Base-by-base conservation (phyloP, 2,113 vertebrate species). In the Azemiops feae region DNA sequence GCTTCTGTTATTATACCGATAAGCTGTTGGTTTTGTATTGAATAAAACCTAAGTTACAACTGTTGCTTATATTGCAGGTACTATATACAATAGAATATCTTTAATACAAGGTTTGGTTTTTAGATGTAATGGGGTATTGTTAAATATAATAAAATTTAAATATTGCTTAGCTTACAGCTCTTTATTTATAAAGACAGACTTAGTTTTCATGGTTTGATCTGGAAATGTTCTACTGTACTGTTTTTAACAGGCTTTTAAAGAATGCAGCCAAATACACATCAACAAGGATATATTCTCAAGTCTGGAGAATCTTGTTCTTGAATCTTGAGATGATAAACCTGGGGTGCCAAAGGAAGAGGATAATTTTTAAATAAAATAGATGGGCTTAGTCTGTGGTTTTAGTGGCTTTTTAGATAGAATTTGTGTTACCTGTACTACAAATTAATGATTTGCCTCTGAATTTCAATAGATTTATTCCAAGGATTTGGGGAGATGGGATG, bases 61-160 rank as follows among this genome's bases (percentile, higher is more conserved):
- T 54, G 95, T 93, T 94, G 3, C 93, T 94, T 43, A 95, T 95
- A 92, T 16, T 30, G 20, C 1, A 54, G 91, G 58, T 64, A 30
- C 58, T 64, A 91, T 86, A 86, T 93, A 93, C 93, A 94, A 7
- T 94, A 89, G 92, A 90, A 90, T 55, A 92, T 95, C 95, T 94
- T 97, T 96, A 96, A 95, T 93, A 96, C 10, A 60, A 64, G 9
- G 10, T 64, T 64, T 64, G 96, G 95, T 97, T 96, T 85, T 86
- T 93, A 93, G 91, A 90, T 52, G 52, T 58, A 92, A 87, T 88
- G 0, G 0, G 91, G 94, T 95, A 88, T 96, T 95, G 93, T 92
- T 94, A 39, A 53, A 58, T 95, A 93, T 88, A 92, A 92, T 94
- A 95, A 95, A 91, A 93, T 39, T 93, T 88, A 1, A 7, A 92